phyloP scores from a whole-genome alignment of 2,113 vertebrate genomes.

The Phaethornis superciliosus region DNA sequence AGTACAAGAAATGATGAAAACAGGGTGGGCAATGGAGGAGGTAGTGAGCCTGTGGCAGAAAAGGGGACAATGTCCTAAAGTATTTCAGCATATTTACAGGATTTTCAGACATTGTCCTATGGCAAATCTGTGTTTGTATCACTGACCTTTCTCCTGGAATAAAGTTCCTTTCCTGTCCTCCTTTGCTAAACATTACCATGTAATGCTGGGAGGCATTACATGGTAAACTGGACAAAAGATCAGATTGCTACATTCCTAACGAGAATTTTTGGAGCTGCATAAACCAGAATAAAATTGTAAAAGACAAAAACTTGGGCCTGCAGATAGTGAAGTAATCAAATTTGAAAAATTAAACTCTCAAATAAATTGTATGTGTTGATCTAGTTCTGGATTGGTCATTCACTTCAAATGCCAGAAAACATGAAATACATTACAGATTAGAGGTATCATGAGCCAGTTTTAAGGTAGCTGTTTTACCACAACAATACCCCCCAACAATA shows the following conservation, averaged over 20 bases:
- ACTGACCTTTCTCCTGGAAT: neutral
- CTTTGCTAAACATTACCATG: neutral
- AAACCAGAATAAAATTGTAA: neutral
- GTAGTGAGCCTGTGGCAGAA: rapidly evolving
- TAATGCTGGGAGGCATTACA: neutral
- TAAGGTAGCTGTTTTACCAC: neutral
- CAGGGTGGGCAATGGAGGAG: neutral
- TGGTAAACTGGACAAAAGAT: neutral
- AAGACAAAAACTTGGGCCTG: neutral
- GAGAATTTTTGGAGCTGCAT: neutral
- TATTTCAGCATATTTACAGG: neutral
- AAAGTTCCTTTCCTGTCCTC: neutral
- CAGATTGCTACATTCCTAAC: neutral
- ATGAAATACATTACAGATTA: neutral
- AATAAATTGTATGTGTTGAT: neutral
- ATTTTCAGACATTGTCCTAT: neutral
- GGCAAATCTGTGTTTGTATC: neutral
- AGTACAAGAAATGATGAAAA: neutral
- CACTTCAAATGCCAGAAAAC: neutral
- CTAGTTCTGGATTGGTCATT: neutral
- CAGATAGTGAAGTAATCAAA: neutral
- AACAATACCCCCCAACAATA: neutral
- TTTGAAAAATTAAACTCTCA: neutral
- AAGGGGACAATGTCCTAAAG: neutral
- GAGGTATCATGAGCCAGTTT: neutral